Conservation (phyloP, 1,140 invertebrate genomes). For the Achroia grisella region DNA sequence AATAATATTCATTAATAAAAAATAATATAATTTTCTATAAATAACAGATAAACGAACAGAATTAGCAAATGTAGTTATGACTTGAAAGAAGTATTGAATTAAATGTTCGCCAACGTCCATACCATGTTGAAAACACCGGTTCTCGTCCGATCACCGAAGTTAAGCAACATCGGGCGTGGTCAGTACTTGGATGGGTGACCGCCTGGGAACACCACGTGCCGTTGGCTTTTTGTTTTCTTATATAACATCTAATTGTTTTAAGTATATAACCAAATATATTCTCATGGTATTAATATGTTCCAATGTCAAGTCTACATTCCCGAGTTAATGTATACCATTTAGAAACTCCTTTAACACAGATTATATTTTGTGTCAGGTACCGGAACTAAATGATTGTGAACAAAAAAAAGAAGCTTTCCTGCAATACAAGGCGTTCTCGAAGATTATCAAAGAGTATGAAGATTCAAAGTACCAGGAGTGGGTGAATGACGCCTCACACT, state of each 20-base stretch:
- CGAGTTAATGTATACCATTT: too few species aligned
- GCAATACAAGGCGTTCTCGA: conserved; percentile 83
- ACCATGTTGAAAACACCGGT: conserved; percentile 14
- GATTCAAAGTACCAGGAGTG: conserved; percentile 79
- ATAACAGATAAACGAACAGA: too few species aligned
- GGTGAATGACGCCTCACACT: conserved; percentile 72
- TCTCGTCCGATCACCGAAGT: conserved; percentile 14
- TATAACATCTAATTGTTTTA: too few species aligned
- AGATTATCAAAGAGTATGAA: conserved; percentile 85
- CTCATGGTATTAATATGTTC: too few species aligned
- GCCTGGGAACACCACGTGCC: conserved; percentile 12
- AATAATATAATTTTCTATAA: too few species aligned
- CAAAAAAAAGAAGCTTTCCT: conserved; percentile 82
- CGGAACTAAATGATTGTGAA: conserved; percentile 84
- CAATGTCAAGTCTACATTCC: too few species aligned
- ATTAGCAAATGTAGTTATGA: too few species aligned
- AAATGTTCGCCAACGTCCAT: conserved; percentile 12
- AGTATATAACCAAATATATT: too few species aligned
- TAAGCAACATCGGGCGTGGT: conserved; percentile 13
- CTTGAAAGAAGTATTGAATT: too few species aligned
- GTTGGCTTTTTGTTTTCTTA: conserved; percentile 11
- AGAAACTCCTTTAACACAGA: too few species aligned
- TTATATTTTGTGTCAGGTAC: conserved; percentile 55
- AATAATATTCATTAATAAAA: too few species aligned
- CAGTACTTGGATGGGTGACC: conserved; percentile 14